Evolutionary conservation across 2,797 vertebrate species (phyloP), one percentile per base, ranked within the genome.

Genomic region (Leontocebus nigricollis): DNA sequence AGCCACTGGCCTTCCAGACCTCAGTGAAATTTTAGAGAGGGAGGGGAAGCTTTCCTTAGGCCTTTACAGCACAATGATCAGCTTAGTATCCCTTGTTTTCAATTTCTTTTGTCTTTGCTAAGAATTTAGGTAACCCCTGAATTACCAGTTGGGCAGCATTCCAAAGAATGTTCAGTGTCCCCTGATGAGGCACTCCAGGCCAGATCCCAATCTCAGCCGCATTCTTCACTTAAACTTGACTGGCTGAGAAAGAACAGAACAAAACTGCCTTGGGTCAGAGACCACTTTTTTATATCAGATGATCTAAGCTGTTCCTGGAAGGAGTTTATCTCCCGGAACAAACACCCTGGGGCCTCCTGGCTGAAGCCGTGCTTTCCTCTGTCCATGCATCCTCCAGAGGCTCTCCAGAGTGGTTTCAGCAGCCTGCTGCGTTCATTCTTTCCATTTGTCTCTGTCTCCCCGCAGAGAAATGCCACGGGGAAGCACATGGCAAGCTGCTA

Each of bases 191-290:
- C 55, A 4, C 75, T 44, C 70, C 55, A 82, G 86, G 76, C 59
- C 55, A 39, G 83, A 88, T 92, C 44, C 61, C 57, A 30, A 46
- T 67, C 84, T 97, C 46, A 17, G 36, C 22, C 9, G 1, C 61
- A 33, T 67, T 36, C 17, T 9, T 48, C 93, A 61, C 59, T n/a
- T 76, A 15, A 0, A 1, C 36, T 27, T 61, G 50, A 22, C 44
- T 52, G 50, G 50, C 76, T 92, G 79, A 95, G 73, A 95, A 55
- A 75, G 72, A 88, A 27, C 80, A 97, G 94, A 64, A 22, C 39
- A 48, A 57, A 87, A n/a, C 36, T 70, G 36, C 27, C n/a, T 46
- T 27, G 11, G 46, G 64, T 75, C 90, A 76, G 55, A 76, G 79
- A 77, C 57, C 86, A 30, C 19, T 22, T 93, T 84, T 55, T 90